Conservation (phyloP, 2,888 invertebrate species). For the Leucoma salicis region DNA sequence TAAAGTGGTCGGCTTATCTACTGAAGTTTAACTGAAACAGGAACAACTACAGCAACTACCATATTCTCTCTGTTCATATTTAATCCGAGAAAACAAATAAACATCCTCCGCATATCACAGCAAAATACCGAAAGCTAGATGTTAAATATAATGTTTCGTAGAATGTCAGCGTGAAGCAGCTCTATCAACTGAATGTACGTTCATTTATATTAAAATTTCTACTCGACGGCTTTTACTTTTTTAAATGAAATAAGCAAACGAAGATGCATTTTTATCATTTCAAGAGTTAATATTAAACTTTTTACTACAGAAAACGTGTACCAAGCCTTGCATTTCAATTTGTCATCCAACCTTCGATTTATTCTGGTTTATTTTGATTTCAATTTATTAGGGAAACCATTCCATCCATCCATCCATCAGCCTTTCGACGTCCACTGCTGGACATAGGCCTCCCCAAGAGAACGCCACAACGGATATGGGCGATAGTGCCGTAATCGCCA, state of each 20-base stretch:
- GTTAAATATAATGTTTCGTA: slow-evolving; percentile 48
- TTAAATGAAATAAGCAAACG: not conserved
- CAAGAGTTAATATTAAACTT: no score
- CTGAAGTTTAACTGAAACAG: slow-evolving; percentile 67
- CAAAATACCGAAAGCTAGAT: slow-evolving; percentile 57
- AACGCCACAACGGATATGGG: no score
- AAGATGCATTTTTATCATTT: no score
- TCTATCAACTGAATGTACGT: slow-evolving; percentile 17
- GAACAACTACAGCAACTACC: slow-evolving; percentile 41
- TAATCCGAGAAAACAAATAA: slow-evolving; percentile 72
- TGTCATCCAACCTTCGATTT: no score
- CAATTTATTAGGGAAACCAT: no score
- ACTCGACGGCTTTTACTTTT: slow-evolving; percentile 2
- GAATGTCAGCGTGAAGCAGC: slow-evolving; percentile 23
- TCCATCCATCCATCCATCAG: no score
- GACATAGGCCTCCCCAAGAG: no score
- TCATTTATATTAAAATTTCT: slow-evolving; percentile 44
- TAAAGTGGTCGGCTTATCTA: slow-evolving; percentile 69
- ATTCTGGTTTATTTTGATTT: no score
- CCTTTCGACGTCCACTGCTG: no score
- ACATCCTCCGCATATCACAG: slow-evolving; percentile 60
- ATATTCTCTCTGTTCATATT: slow-evolving; percentile 52
- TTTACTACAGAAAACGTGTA: no score
- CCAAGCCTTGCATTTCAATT: no score
- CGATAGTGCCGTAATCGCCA: no score